Evolutionary conservation across 2,888 invertebrate genomes (phyloP).

Genomic region (Buathra laborator): DNA sequence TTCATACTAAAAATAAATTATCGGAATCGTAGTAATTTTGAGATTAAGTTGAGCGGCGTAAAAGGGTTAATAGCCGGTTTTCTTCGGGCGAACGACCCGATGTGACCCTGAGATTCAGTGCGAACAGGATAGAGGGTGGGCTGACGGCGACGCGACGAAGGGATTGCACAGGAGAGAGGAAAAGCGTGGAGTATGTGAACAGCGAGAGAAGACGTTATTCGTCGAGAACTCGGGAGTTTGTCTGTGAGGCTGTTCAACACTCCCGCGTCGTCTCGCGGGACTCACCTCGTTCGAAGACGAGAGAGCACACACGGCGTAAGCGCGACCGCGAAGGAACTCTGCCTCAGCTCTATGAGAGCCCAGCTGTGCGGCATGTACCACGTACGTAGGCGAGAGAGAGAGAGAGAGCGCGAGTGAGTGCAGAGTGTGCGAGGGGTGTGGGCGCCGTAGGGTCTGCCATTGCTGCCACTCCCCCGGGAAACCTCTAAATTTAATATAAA

Average conservation of each 20-base stretch:
- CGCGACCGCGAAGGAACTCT: slow-evolving; percentile 70
- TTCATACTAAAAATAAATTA: no score
- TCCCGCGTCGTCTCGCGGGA: slow-evolving; percentile 57
- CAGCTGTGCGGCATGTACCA: slow-evolving; percentile 48
- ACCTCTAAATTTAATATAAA: slow-evolving; percentile 84
- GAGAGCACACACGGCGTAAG: slow-evolving; percentile 55
- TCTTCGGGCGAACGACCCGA: slow-evolving; percentile 73
- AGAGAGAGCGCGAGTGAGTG: neutral
- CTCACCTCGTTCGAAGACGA: slow-evolving; percentile 58
- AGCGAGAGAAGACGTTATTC: slow-evolving; percentile 35
- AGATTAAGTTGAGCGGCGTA: no score
- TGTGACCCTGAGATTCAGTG: slow-evolving; percentile 66
- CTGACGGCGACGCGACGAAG: slow-evolving; percentile 16
- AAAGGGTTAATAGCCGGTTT: slow-evolving; percentile 67
- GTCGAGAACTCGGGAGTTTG: slow-evolving; percentile 45
- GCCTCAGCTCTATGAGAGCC: slow-evolving; percentile 27
- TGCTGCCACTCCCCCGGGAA: slow-evolving; percentile 78
- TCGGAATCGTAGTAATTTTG: no score
- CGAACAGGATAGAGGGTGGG: neutral
- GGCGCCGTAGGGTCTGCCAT: slow-evolving; percentile 56
- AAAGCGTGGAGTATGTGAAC: slow-evolving; percentile 67
- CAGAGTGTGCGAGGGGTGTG: slow-evolving; percentile 41
- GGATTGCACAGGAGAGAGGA: slow-evolving; percentile 47
- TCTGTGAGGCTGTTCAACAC: slow-evolving; percentile 62
- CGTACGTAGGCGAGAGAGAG: neutral